phyloP scores from a whole-genome alignment of 2,888 invertebrate genomes.

The Rhyacophila evoluta region DNA sequence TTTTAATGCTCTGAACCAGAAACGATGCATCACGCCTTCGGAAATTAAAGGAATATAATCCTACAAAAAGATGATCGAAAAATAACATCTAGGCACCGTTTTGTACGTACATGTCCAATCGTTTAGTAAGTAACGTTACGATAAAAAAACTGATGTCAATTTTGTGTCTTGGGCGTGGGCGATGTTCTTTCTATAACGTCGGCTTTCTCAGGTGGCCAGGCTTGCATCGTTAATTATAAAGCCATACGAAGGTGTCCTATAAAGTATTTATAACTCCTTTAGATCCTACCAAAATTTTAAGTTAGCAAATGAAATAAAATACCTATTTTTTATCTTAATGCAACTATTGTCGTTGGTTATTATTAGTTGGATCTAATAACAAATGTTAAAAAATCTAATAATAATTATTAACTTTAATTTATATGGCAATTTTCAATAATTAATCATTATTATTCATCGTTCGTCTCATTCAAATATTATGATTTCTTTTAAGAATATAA shows the following conservation, averaged over 20 bases:
- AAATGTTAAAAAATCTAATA: too few relatives aligned
- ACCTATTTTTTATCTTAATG: too few relatives aligned
- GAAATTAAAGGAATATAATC: constrained; percentile 9
- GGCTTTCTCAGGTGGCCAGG: constrained; percentile 4
- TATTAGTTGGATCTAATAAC: too few relatives aligned
- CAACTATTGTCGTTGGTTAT: too few relatives aligned
- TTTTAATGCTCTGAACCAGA: background rate
- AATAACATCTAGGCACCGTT: constrained; percentile 16
- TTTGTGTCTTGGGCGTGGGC: background rate
- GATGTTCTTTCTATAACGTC: background rate
- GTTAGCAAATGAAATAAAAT: too few relatives aligned
- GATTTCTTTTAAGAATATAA: too few relatives aligned
- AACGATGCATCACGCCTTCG: constrained; percentile 38
- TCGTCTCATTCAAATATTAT: too few relatives aligned
- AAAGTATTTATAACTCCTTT: background rate
- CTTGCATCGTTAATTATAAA: constrained; percentile 2
- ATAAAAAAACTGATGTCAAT: constrained; percentile 40
- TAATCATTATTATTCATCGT: too few relatives aligned
- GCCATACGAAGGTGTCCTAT: background rate
- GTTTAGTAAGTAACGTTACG: constrained; percentile 25
- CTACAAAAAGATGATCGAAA: constrained; percentile 27
- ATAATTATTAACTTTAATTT: too few relatives aligned
- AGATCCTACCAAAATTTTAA: background rate
- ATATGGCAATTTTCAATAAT: too few relatives aligned
- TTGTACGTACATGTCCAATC: constrained; percentile 28